Evolutionary conservation across 2,797 vertebrate species (phyloP), one percentile per base, ranked within the genome.

Genomic region (Cossypha dichroa): DNA sequence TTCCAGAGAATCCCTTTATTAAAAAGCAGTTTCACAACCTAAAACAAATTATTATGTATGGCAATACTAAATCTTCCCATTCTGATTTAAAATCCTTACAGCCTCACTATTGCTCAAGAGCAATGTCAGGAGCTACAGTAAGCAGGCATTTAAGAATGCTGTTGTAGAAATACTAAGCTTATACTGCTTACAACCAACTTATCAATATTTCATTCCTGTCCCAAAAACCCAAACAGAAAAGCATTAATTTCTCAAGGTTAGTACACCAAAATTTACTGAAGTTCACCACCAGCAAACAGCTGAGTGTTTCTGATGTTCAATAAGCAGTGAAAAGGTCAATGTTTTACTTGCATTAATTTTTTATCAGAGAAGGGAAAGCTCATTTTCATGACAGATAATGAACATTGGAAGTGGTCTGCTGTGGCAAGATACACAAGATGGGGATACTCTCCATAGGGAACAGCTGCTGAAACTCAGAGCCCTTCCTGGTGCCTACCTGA

Each of bases 21-120:
- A 88, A 95, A 94, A 89, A 94, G 90, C 96, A 96, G 96, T 98
- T 97, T 95, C 93, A 96, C 82, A 97, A 94, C 95, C 93, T 92
- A 96, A 95, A 97, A 48, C 82, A 96, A 97, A 97, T 97, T 79
- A 97, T 84, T 90, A 88, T 41, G 62, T 79, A 68, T 59, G 75
- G 91, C 66, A 33, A 46, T 43, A 85, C 63, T 90, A 89, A 95
- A 97, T 94, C 95, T 95, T 96, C 93, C 78, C 58, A 33, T 79
- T 96, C 93, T 86, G 85, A 90, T 96, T 96, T 88, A 78, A 94
- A 94, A 93, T 64, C 88, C 60, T 95, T 54, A 87, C 79, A 68
- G 66, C 77, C 84, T 85, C 73, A 34, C 88, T 16, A 70, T 54
- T 29, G 58, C 86, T 94, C 22, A 43, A 74, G 17, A 41, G 34